Percentiles rank a stretch among this genome's conserved stretches.
Conservation (phyloP, 2,113 vertebrate species). For the Haplochromis burtoni region DNA sequence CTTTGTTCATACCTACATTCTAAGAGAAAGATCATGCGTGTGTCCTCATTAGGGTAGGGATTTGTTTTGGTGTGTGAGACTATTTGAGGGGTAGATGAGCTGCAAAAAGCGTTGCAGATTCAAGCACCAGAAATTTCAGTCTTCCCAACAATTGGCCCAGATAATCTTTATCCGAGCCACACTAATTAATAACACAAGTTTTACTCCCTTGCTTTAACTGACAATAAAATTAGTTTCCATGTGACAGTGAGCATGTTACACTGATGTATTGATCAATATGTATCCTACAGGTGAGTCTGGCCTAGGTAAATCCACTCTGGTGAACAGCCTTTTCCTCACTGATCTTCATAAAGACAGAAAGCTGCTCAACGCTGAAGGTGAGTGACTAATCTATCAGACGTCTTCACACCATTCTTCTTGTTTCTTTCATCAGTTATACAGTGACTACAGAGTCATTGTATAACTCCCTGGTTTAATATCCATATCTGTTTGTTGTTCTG, state of each 20-base stretch:
- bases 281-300: slow-evolving; percentile 82
- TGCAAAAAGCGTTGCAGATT: neutral
- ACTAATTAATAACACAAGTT: neutral
- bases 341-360: slow-evolving; percentile 66
- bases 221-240: neutral
- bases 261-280: neutral
- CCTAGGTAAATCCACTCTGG: slow-evolving; percentile 87
- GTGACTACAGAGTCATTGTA: neutral
- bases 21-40: neutral
- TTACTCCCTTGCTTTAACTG: neutral
- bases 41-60: neutral
- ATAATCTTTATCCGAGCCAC: neutral
- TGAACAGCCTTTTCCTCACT: slow-evolving; percentile 69
- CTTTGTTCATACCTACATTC: neutral
- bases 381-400: neutral
- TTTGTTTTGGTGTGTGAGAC: neutral
- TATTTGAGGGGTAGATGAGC: neutral
- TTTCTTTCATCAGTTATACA: neutral
- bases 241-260: neutral
- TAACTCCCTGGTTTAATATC: neutral
- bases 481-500: neutral
- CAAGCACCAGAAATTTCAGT: neutral
- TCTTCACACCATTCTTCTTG: neutral
- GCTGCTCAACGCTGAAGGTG: slow-evolving; percentile 65
- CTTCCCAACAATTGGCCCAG: neutral